Base-by-base conservation (phyloP, 2,113 vertebrate species). In the Corvus moneduloides region DNA sequence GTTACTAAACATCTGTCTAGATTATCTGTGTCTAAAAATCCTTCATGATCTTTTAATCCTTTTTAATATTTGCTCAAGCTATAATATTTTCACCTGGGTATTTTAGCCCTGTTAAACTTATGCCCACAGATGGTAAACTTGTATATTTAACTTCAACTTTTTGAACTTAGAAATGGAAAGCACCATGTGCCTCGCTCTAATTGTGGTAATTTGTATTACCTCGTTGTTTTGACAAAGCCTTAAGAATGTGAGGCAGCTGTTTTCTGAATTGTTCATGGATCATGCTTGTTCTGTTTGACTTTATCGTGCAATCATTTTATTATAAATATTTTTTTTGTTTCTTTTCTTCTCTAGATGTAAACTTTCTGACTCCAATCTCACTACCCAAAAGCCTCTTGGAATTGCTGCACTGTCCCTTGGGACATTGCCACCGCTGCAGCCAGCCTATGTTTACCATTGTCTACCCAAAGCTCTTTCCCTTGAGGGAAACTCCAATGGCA, bases 381-480 rank as follows among this genome's bases (percentile, higher is more conserved):
- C 98, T 99, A 92, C 99, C 99, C 87, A 98, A 97, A 98, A 99
- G 98, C 94, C 98, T 99, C 58, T 96, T 98, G 96, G 98, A 99
- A 91, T 97, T 99, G 91, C 95, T 99, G 84, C 98, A 97, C 84
- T 99, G 98, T 97, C 99, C 99, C 13, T 94, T 99, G 96, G 99
- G 99, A 72, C 99, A 99, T 95, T 99, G 99, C 94, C 99, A 99
- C 96, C 99, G 98, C 54, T 99, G 99, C 94, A 99, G 99, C 87
- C 99, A 99, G 96, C 98, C 99, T 91, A 99, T 99, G 99, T 99
- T 99, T 98, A 99, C 99, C 82, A 99, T 99, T 83, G 98, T 99
- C 97, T 99, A 99, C 97, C 99, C 99, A 92, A 99, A 99, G 97
- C 98, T 99, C 77, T 99, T 99, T 93, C 99, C 99, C 71, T 97